Base-by-base conservation (phyloP, 2,113 vertebrate genomes). In the Cairina moschata region DNA sequence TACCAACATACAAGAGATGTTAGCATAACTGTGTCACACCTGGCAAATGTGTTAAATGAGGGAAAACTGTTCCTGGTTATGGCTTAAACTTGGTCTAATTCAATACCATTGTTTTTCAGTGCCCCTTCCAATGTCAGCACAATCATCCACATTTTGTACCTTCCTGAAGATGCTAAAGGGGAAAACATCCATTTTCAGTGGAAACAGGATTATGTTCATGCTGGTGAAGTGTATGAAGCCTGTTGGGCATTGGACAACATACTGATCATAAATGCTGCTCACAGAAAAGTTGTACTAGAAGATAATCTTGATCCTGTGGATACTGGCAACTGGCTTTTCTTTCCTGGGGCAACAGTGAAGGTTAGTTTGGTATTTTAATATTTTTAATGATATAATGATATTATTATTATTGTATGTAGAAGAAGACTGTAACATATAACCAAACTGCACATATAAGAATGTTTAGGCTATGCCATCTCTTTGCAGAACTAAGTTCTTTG, bases 301-400 rank as follows among this genome's bases (percentile, higher is more conserved):
- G 99, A 99, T 85, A 98, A 96, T 90, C 97, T 99, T 34, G 99
- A 99, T 97, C 99, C 99, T 54, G 98, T 98, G 65, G 98, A 99
- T 97, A 99, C 99, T 1, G 99, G 98, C 94, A 99, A 99, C 98
- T 99, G 99, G 99, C 98, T 99, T 83, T 99, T 99, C 97, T 99
- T 99, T 94, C 99, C 99, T 46, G 99, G 99, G 91, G 99, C 99
- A 78, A 99, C 98, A 11, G 97, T 99, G 72, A 99, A 99, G 99
- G 99, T 99, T 95, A 88, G 98, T 96, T 84, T 94, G 55, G 17
- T 46, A 46, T 46, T 46, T 46, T 46, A 46, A 46, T 46, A 46
- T 46, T 31, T 56, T 32, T n/a, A 59, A 46, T 34, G 74, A 22
- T 58, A 79, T 91, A 58, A 85, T 83, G 38, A 91, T 88, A 48